Percentiles rank a stretch among this genome's conserved stretches.
Evolutionary conservation across 2,113 vertebrate genomes (phyloP).

Genomic region (Thymallus thymallus): DNA sequence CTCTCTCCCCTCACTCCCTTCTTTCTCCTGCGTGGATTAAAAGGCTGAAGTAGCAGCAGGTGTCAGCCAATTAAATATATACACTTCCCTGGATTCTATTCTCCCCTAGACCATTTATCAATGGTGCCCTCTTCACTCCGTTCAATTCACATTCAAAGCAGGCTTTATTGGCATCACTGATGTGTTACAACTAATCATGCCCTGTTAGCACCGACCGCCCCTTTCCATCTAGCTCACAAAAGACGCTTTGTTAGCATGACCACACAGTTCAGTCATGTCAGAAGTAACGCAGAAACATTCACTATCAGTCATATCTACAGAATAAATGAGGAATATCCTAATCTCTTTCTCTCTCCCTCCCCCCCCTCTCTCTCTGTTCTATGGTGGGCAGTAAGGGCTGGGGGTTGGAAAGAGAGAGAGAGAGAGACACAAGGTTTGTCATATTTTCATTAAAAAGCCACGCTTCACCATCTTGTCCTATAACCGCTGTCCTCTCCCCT

Average conservation of each 20-base stretch:
- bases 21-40: slow-evolving; percentile 61
- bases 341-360: slow-evolving; percentile 15
- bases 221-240: slow-evolving; percentile 38
- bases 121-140: slow-evolving; percentile 62
- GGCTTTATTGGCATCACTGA: slow-evolving; percentile 63
- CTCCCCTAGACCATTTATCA: slow-evolving; percentile 52
- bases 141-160: slow-evolving; percentile 66
- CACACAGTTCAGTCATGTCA: slow-evolving; percentile 46
- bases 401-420: slow-evolving; percentile 22
- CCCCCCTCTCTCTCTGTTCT: slow-evolving; percentile 1
- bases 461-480: slow-evolving; percentile 75
- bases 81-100: slow-evolving; percentile 64
- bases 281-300: slow-evolving; percentile 40
- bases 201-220: slow-evolving; percentile 40
- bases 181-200: slow-evolving; percentile 52
- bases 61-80: slow-evolving; percentile 70
- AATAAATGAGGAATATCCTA: slow-evolving; percentile 48
- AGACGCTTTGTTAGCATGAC: slow-evolving; percentile 63
- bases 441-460: slow-evolving; percentile 81
- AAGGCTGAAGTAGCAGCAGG: slow-evolving; percentile 67
- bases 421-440: slow-evolving; percentile 52
- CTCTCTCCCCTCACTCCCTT: slow-evolving; percentile 21
- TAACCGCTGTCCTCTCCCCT: slow-evolving; percentile 61
- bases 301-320: slow-evolving; percentile 34
- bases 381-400: not conserved